Conservation (phyloP, 2,113 vertebrate species). For the Ceyx margarethae region DNA sequence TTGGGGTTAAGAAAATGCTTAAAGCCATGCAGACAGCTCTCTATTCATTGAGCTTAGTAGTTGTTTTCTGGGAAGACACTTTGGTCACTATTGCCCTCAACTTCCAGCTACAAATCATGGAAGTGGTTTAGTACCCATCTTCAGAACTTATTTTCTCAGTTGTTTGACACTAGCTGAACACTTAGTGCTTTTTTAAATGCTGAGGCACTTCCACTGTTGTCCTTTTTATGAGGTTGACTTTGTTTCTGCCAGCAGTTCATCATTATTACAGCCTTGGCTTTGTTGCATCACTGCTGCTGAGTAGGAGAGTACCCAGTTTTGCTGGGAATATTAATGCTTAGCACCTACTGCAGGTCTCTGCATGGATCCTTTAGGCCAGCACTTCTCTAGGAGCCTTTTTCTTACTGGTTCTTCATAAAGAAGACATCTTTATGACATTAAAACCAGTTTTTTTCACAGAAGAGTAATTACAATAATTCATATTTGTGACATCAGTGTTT, state of each 20-base stretch:
- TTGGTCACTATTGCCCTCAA: neutral
- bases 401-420: neutral
- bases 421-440: neutral
- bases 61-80: neutral
- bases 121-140: neutral
- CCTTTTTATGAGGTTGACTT: neutral
- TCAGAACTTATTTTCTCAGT: neutral
- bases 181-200: neutral
- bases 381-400: neutral
- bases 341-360: neutral
- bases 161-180: neutral
- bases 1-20: neutral
- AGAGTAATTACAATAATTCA: fast-evolving
- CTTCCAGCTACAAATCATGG: neutral
- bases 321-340: neutral
- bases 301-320: neutral
- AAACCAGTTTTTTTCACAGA: neutral
- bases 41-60: neutral
- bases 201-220: neutral
- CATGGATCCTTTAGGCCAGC: neutral
- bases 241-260: neutral
- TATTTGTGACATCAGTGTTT: neutral
- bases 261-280: neutral
- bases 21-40: neutral
- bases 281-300: neutral